These are phyloP conservation scores for Isichthys henryi DNA, from an alignment of 2,113 vertebrate genomes.

Conservation along the genomic window DNA sequence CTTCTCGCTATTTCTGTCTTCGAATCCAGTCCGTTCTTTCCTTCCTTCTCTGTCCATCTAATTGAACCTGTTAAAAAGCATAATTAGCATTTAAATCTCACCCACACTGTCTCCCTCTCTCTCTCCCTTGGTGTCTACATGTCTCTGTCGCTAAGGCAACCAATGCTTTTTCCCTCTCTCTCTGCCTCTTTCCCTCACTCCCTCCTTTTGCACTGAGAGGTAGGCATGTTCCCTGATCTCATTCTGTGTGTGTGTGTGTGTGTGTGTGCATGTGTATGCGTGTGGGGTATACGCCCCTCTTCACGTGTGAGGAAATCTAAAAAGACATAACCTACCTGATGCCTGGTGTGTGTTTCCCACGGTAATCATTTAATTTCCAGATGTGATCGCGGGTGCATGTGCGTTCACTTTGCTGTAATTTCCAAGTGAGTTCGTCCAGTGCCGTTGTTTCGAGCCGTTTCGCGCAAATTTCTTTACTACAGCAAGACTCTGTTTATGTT, in stretches of 20 bases:
- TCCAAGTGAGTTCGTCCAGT: not conserved
- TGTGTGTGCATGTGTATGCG: conserved; percentile 23
- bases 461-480: conserved; percentile 24
- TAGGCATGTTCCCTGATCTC: conserved; percentile 63
- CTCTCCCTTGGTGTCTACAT: conserved; percentile 54
- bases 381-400: conserved; percentile 33
- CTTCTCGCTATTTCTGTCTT: conserved; percentile 38
- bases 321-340: conserved; percentile 33
- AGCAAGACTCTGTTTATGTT: conserved; percentile 44
- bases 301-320: conserved; percentile 18
- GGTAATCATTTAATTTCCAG: conserved; percentile 44
- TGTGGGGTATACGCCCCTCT: not conserved
- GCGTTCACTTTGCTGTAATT: not conserved
- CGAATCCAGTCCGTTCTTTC: conserved; percentile 43
- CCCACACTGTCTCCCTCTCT: conserved; percentile 42
- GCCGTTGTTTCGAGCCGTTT: conserved; percentile 26
- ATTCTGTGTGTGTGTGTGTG: conserved; percentile 34
- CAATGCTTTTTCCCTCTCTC: conserved; percentile 61
- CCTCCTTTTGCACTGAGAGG: conserved; percentile 62
- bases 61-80: conserved; percentile 44
- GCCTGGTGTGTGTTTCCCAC: conserved; percentile 31
- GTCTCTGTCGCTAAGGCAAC: conserved; percentile 74
- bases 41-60: conserved; percentile 26
- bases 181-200: conserved; percentile 57
- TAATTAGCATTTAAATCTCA: conserved; percentile 71